Percentiles rank a stretch among this genome's conserved stretches.
These are phyloP conservation scores for Hemicentrotus pulcherrimus DNA, from an alignment of 35 echinoderm and acorn worm genomes.

Conservation along the genomic window DNA sequence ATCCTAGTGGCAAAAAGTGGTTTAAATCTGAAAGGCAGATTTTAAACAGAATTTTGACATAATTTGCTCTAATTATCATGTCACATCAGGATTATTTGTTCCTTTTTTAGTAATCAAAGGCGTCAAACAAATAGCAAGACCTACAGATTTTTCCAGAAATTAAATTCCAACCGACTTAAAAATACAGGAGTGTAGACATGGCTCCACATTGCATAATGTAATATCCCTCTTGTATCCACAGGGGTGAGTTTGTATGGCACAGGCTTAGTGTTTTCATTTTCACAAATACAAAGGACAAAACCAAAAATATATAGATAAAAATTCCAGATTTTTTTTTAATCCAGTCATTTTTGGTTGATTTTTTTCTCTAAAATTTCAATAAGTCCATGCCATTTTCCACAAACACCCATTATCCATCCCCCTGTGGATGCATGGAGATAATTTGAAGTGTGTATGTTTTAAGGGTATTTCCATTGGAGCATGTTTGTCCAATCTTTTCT, in stretches of 20 bases:
- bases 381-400: slow-evolving; percentile 53
- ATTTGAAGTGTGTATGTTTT: slow-evolving; percentile 1
- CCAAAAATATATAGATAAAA: background rate
- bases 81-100: no score
- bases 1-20: no score
- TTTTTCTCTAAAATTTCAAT: background rate
- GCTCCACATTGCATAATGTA: background rate
- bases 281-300: background rate
- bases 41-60: no score
- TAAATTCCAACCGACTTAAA: no score
- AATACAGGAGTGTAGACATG: no score
- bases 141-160: no score
- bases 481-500: background rate
- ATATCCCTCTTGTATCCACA: slow-evolving; percentile 40
- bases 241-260: slow-evolving; percentile 47
- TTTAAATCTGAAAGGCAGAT: no score
- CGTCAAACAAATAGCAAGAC: no score
- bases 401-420: slow-evolving; percentile 12
- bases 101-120: no score
- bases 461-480: background rate
- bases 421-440: slow-evolving; percentile 53
- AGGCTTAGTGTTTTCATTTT: slow-evolving; percentile 43
- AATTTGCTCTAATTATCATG: no score
- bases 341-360: background rate
- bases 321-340: background rate